Base-by-base conservation (phyloP, 2,888 invertebrate species). In the Cantharis lateralis region DNA sequence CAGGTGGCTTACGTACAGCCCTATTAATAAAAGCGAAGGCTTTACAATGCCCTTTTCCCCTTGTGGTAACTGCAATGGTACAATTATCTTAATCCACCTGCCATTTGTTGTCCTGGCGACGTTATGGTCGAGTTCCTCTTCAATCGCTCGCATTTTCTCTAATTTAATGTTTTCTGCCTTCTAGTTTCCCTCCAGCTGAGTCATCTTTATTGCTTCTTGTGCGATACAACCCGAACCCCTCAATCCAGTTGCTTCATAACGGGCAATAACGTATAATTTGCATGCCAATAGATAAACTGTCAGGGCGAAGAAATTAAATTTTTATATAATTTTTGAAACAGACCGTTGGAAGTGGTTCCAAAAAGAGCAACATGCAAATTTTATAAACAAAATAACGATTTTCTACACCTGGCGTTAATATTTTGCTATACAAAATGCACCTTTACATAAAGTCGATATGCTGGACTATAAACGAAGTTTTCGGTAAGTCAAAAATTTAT, bases 341-440 rank as follows among this genome's bases (percentile, higher is more conserved):
- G 20, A 20, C 20, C 32, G 32, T 48, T 48, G 32, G 7, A 48
- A 13, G 32, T 48, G 48, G n/a, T 48, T 48, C 48, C 13, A 32
- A 48, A 48, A 48, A n/a, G 9, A 48, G 0, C n/a, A n/a, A n/a
- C 24, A 66, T 66, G 64, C 20, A 66, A 66, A 66, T 66, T 66
- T 66, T 24, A 64, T 66, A 66, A 66, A 66, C 64, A 66, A 66
- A 66, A 24, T 66, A 66, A 66, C 64, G 64, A 18, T 66, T 66
- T 66, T 66, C 9, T 66, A 66, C 64, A 66, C 64, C 64, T 66
- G 64, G 64, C 24, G 64, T 20, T 24, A 66, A 66, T 13, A 64
- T 64, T 64, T 64, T 64, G 20, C 32, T 64, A 64, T 13, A 20
- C 16, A 64, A 18, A 64, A 13, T 66, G 64, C 64, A 48, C 48